Conservation (phyloP, 2,888 invertebrate species). For the Teinopalpus imperialis region DNA sequence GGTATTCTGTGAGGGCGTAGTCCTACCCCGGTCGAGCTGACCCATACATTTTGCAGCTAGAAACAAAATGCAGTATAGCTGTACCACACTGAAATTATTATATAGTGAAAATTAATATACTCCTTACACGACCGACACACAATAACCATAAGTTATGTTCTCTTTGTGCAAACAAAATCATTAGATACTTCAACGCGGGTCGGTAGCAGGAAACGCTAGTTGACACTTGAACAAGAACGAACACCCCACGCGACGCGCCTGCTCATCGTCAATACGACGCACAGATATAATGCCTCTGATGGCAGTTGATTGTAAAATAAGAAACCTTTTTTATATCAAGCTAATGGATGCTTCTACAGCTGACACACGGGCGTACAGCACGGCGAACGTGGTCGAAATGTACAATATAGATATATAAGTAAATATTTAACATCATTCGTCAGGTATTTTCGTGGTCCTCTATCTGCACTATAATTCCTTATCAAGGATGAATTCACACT, state of each 20-base stretch:
- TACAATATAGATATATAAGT: too few relatives aligned
- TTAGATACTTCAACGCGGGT: conserved; percentile 6
- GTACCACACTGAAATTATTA: too few relatives aligned
- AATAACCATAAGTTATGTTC: not conserved
- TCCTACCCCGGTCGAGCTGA: too few relatives aligned
- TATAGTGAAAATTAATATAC: too few relatives aligned
- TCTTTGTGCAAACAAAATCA: not conserved
- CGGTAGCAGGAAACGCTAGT: conserved; percentile 21
- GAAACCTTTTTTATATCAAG: conserved; percentile 44
- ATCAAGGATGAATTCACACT: too few relatives aligned
- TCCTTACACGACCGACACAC: too few relatives aligned
- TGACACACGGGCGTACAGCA: conserved; percentile 12
- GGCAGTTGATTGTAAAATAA: conserved; percentile 52
- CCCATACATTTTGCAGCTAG: too few relatives aligned
- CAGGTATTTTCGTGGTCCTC: too few relatives aligned
- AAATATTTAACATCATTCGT: too few relatives aligned
- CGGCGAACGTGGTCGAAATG: not conserved
- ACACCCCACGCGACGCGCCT: conserved; percentile 49
- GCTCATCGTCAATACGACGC: conserved; percentile 64
- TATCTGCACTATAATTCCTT: too few relatives aligned
- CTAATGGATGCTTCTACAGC: conserved; percentile 38
- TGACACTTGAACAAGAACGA: conserved; percentile 31
- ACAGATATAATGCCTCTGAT: conserved; percentile 43
- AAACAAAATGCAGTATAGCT: too few relatives aligned
- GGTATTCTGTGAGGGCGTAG: too few relatives aligned